These are phyloP conservation scores for Porphyrio hochstetteri DNA, from an alignment of 2,113 vertebrate genomes.

Conservation along the genomic window DNA sequence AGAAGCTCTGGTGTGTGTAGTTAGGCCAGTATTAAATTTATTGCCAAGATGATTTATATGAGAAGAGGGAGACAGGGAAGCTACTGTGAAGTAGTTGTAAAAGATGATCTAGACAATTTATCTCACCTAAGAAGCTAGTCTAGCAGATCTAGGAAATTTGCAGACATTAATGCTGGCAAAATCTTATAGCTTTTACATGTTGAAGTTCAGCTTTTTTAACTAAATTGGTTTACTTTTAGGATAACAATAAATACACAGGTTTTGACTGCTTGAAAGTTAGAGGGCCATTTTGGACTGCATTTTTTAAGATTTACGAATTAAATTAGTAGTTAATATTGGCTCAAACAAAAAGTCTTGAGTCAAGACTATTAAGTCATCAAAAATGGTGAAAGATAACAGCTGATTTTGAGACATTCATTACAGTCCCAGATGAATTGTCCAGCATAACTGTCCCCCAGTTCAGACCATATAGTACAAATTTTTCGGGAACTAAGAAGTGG, in stretches of 20 bases:
- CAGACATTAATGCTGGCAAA: not conserved
- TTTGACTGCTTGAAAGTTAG: not conserved
- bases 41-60: not conserved
- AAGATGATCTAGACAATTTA: not conserved
- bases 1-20: not conserved
- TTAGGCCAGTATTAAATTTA: not conserved
- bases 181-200: not conserved
- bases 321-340: too few relatives aligned
- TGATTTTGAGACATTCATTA: not conserved
- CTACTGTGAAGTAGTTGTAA: not conserved
- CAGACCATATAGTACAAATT: not conserved
- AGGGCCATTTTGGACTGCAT: not conserved
- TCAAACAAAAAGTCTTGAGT: not conserved
- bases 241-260: not conserved
- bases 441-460: not conserved
- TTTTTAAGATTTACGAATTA: not conserved
- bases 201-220: not conserved
- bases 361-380: not conserved
- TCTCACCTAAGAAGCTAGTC: not conserved
- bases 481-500: not conserved
- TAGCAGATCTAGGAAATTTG: not conserved
- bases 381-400: not conserved
- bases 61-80: not conserved
- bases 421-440: not conserved
- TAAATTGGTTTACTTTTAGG: not conserved